Evolutionary conservation across 92 coral and sea anemone species (phyloP), one percentile per base, ranked within the genome.

Genomic region (Porites evermanni): DNA sequence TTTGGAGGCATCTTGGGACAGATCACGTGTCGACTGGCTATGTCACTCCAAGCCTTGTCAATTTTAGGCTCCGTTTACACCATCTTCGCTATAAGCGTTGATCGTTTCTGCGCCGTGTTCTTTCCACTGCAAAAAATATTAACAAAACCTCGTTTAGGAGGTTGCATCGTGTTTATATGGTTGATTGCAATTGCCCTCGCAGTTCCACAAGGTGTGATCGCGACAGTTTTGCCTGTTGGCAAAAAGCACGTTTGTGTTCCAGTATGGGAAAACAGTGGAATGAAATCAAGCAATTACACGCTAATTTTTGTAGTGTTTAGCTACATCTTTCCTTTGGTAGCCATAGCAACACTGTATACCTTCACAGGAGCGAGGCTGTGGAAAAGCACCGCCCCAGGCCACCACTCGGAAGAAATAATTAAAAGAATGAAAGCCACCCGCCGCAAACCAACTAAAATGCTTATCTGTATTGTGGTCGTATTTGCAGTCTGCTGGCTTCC

Each of bases 401-500:
- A 94, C 20, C 89, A 89, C 75, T 74, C 80, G 19, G 80, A 74
- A 12, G 26, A 81, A 29, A 72, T 73, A 18, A 77, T 75, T 12
- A 50, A 75, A 63, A 89, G 88, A 52, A 71, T 88, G 77, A 78
- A 81, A 20, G 82, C 80, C 77, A 82, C 90, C 63, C 83, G 93
- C 70, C 84, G 98, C 63, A 92, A 88, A 78, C 92, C 95, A 78
- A 90, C 95, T 79, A 88, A 93, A 79, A 92, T 94, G 98, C 85
- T 94, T 13, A 88, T 90, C 71, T 75, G 91, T 67, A 87, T 94
- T 26, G 94, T 94, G 44, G 78, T 83, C 4, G 86, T 84, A 68
- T 94, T 94, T 88, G 91, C 95, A 72, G 67, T 94, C 7, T 94
- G 98, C 79, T 94, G 98, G 98, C 78, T 94, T 90, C 98, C 98